These are phyloP conservation scores for Abramis brama DNA, from an alignment of 2,113 vertebrate species.

Conservation along the genomic window DNA sequence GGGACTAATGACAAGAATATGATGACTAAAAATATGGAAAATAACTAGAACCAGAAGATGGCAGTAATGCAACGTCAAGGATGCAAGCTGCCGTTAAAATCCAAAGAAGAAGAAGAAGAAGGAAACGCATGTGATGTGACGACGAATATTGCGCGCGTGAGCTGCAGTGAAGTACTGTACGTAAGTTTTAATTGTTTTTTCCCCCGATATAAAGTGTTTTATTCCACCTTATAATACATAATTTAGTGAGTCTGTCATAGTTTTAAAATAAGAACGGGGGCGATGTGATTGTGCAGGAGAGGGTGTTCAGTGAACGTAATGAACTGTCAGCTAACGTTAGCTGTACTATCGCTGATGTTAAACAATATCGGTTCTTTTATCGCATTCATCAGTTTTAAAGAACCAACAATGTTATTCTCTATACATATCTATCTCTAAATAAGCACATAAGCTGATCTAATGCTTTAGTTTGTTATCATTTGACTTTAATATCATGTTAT, in stretches of 20 bases:
- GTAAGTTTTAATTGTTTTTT: not conserved
- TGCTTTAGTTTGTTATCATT: not conserved
- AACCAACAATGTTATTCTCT: not conserved
- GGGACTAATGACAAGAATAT: too few relatives aligned
- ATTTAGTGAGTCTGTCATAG: not conserved
- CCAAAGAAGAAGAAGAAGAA: too few relatives aligned
- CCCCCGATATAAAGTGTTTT: not conserved
- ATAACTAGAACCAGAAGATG: too few relatives aligned
- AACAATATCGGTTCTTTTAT: not conserved
- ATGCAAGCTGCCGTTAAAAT: too few relatives aligned
- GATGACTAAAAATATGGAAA: too few relatives aligned
- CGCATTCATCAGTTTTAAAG: not conserved
- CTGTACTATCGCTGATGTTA: not conserved
- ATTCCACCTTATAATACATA: not conserved
- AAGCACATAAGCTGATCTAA: not conserved
- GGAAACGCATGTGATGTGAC: constrained; percentile 38
- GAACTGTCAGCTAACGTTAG: not conserved
- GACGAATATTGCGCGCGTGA: not conserved
- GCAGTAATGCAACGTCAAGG: too few relatives aligned
- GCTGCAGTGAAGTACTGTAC: not conserved
- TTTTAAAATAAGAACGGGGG: not conserved
- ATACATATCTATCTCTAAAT: not conserved
- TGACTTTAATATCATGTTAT: not conserved
- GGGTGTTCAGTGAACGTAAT: not conserved
- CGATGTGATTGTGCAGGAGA: not conserved